These are phyloP conservation scores for Pseudomyrmex pallidus DNA, from an alignment of 1,140 invertebrate species.

Conservation along the genomic window DNA sequence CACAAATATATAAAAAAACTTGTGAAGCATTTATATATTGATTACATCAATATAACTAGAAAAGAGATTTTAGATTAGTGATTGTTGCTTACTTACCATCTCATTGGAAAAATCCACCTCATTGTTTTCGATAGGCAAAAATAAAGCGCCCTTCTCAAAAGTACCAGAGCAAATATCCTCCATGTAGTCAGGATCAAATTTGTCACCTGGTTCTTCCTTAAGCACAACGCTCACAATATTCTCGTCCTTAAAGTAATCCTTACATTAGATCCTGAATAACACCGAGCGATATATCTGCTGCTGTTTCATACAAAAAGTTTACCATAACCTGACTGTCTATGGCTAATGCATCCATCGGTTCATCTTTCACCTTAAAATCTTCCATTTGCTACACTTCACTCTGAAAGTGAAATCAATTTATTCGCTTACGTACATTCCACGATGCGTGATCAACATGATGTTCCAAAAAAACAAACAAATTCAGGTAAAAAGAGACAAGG, in stretches of 20 bases:
- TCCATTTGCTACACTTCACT: constrained; percentile 72
- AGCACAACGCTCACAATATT: constrained; percentile 82
- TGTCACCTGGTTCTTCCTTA: constrained; percentile 81
- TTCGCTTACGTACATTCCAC: constrained; percentile 22
- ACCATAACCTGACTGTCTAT: constrained; percentile 79
- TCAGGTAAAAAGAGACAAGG: constrained; percentile 40
- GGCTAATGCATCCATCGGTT: constrained; percentile 74
- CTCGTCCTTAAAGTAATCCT: constrained; percentile 81
- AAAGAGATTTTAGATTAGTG: background rate
- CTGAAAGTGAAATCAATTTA: constrained; percentile 69
- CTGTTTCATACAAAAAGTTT: constrained; percentile 76
- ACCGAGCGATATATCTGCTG: constrained; percentile 62
- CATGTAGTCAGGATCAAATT: constrained; percentile 81
- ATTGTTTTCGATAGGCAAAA: constrained; percentile 82
- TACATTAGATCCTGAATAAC: constrained; percentile 69
- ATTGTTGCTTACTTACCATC: constrained; percentile 76
- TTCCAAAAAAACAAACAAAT: constrained; percentile 26
- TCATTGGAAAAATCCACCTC: constrained; percentile 83
- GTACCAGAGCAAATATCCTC: constrained; percentile 83
- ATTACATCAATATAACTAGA: background rate
- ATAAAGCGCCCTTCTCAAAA: constrained; percentile 80
- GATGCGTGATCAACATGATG: constrained; percentile 35
- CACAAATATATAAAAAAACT: background rate
- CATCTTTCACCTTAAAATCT: constrained; percentile 74
- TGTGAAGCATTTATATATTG: background rate